A percentile compares a stretch with the other conserved stretches of the same genome.
Conservation (phyloP, 1,140 invertebrate species). For the Adoxophyes honmai region DNA sequence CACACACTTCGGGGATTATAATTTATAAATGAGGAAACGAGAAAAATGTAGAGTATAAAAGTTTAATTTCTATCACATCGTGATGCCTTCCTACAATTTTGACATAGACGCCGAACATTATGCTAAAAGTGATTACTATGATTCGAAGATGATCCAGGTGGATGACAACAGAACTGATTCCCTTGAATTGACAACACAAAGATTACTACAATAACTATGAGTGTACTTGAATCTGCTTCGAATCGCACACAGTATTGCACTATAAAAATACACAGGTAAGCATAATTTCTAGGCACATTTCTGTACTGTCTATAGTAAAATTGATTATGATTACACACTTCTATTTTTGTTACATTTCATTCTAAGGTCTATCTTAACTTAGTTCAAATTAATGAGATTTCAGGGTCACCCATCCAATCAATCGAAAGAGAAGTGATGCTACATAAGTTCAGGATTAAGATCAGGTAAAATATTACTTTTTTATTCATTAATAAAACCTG, state of each 20-base stretch:
- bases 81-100: conserved; percentile 69
- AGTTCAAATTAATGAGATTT: conserved; percentile 34
- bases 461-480: too few species aligned
- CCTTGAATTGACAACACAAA: neutral
- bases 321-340: conserved; percentile 60
- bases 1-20: too few species aligned
- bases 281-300: conserved; percentile 73
- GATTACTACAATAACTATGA: conserved; percentile 9
- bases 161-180: neutral
- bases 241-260: conserved; percentile 59
- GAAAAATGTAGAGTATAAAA: conserved; percentile 64
- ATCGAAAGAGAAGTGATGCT: too few species aligned
- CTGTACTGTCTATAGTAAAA: conserved; percentile 65
- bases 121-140: conserved; percentile 51
- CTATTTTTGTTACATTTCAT: conserved; percentile 37
- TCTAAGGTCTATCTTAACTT: conserved; percentile 36
- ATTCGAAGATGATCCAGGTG: conserved; percentile 39
- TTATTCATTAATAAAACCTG: too few species aligned
- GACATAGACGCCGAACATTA: conserved; percentile 63
- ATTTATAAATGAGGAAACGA: conserved; percentile 28
- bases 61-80: conserved; percentile 74
- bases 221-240: conserved; percentile 35
- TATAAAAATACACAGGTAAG: conserved; percentile 71
- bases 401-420: neutral
- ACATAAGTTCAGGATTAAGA: too few species aligned